Evolutionary conservation across 1,140 invertebrate genomes (phyloP), one percentile per base, ranked within the genome.

Genomic region (Drosophila gunungcola): DNA sequence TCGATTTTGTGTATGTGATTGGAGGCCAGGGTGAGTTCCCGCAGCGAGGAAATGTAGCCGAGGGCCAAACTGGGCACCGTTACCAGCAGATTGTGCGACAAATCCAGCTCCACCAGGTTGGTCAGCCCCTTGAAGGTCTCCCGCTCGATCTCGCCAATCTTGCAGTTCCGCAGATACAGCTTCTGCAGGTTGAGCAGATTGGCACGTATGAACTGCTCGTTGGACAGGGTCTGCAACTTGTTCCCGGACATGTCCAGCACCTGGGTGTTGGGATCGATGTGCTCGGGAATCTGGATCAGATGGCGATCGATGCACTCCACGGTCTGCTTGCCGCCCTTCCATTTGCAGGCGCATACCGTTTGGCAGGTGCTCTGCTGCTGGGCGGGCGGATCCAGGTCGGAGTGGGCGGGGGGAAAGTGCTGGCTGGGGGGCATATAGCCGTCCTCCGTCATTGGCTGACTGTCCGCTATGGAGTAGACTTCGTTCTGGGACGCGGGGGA

Each of bases 291-390:
- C 41, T 95, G 95, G 72, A 96, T 97, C 49, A 98, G 94, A 34
- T 94, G 95, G 13, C 96, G 95, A 92, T 97, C 95, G 60, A 95
- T 94, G 93, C 97, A 98, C 93, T 98, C 97, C 21, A 97, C 97
- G 25, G 96, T 97, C 82, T 97, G 96, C 93, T 98, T 98, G 63
- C 97, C 97, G 80, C 96, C 95, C 93, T 98, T 97, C 97, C 97
- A 98, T 93, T 97, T 98, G 93, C 97, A 98, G 67, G 94, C 94
- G 92, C 97, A 98, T 78, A 96, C 95, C 25, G 95, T 94, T 45
- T 96, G 96, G 82, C 97, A 97, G 65, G 92, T 93, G 64, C 90
- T 91, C 60, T 89, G 43, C 39, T 91, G 90, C 39, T 85, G 89
- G 42, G 69, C 55, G 7, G 80, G 54, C 39, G 65, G 56, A 39